Conservation (phyloP, 2,113 vertebrate species). For the Halcyon senegalensis region DNA sequence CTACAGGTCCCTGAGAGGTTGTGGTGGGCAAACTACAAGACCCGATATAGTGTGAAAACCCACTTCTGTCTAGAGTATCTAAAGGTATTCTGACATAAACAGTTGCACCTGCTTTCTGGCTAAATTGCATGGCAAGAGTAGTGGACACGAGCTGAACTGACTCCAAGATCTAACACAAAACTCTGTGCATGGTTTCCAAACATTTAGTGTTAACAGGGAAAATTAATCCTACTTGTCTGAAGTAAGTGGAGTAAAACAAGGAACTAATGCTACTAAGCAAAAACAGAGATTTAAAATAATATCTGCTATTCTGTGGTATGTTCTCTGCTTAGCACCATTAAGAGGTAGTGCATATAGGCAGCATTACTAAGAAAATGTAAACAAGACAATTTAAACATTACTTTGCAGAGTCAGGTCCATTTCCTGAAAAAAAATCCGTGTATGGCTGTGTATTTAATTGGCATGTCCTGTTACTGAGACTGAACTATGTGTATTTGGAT, state of each 20-base stretch:
- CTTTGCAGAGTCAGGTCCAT: neutral
- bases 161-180: neutral
- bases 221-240: neutral
- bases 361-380: slow-evolving; percentile 50
- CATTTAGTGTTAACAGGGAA: neutral
- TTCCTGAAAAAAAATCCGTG: neutral
- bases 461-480: neutral
- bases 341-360: slow-evolving; percentile 49
- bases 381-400: slow-evolving; percentile 30
- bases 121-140: neutral
- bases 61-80: neutral
- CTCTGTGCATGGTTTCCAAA: neutral
- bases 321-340: slow-evolving; percentile 54
- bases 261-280: neutral
- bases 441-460: neutral
- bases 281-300: neutral
- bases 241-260: neutral
- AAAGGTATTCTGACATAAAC: neutral
- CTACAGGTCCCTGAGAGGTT: slow-evolving; percentile 47
- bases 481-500: rapidly evolving
- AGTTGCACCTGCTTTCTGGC: neutral
- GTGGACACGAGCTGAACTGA: neutral
- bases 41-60: neutral
- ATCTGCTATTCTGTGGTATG: neutral
- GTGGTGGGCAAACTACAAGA: neutral